phyloP scores from a whole-genome alignment of 2,113 vertebrate species.

The Urocitellus parryii region DNA sequence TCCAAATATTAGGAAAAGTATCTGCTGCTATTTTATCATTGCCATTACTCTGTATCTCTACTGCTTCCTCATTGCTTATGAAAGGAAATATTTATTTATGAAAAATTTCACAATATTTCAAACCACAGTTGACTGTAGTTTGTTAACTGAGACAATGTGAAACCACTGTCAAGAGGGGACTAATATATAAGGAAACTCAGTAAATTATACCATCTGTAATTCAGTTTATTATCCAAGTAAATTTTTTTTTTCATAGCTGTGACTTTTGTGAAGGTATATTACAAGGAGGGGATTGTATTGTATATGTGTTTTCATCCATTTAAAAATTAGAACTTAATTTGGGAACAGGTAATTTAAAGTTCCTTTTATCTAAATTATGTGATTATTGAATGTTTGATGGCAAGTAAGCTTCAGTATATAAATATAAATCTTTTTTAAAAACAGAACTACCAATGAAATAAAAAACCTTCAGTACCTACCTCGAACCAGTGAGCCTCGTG shows the following conservation, averaged over 20 bases:
- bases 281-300: neutral
- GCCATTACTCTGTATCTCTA: neutral
- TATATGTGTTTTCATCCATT: neutral
- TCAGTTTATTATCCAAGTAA: neutral
- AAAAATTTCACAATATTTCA: neutral
- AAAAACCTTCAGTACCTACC: slow-evolving; percentile 99
- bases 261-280: neutral
- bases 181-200: neutral
- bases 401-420: neutral
- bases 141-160: neutral
- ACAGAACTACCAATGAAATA: slow-evolving; percentile 98
- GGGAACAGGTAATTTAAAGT: neutral
- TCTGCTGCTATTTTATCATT: neutral
- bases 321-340: slow-evolving; percentile 54
- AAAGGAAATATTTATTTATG: neutral
- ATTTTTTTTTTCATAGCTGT: neutral
- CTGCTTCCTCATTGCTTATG: neutral
- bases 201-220: neutral
- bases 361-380: slow-evolving; percentile 40
- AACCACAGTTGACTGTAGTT: neutral
- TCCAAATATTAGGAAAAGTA: neutral
- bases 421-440: slow-evolving; percentile 30
- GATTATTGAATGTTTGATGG: neutral
- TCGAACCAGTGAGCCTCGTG: slow-evolving; percentile 96
- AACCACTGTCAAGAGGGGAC: too few relatives aligned